A percentile compares a stretch with the other conserved stretches of the same genome.
These are phyloP conservation scores for Aurelia coerulea DNA, from an alignment of 30 jellyfish, hydroid and myxozoan genomes.

Conservation along the genomic window DNA sequence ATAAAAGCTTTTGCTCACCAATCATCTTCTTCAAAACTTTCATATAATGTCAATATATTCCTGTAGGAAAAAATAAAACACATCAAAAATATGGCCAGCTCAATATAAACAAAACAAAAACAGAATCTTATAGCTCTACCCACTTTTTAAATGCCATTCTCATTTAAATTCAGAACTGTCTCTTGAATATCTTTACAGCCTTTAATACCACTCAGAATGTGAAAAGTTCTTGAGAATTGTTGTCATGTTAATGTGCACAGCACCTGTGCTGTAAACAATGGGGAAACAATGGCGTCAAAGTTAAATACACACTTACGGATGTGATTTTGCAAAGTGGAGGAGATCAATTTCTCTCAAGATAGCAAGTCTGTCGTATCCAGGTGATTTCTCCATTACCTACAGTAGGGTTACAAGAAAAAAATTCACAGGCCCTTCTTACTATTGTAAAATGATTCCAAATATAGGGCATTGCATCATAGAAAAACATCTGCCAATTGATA, in stretches of 20 bases:
- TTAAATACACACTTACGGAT: slow-evolving; percentile 71
- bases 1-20: slow-evolving; percentile 42
- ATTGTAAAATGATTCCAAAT: too few relatives aligned
- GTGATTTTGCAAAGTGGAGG: slow-evolving; percentile 67
- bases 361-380: slow-evolving; percentile 88
- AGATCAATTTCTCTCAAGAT: slow-evolving; percentile 89
- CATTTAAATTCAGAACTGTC: not conserved
- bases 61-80: slow-evolving; percentile 36
- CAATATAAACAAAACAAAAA: not conserved
- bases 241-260: too few relatives aligned
- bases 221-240: too few relatives aligned
- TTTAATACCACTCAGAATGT: too few relatives aligned
- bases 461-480: too few relatives aligned
- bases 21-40: slow-evolving; percentile 87
- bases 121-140: not conserved
- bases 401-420: not conserved
- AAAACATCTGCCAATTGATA: too few relatives aligned
- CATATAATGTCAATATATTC: slow-evolving; percentile 78
- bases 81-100: not conserved
- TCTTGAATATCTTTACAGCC: not conserved
- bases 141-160: not conserved
- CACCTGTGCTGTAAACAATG: too few relatives aligned
- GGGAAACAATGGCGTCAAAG: too few relatives aligned
- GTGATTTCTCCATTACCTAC: slow-evolving; percentile 79
- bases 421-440: too few relatives aligned